Evolutionary conservation across 2,888 invertebrate genomes (phyloP), one percentile per base, ranked within the genome.

Genomic region (Orgyia antiqua): DNA sequence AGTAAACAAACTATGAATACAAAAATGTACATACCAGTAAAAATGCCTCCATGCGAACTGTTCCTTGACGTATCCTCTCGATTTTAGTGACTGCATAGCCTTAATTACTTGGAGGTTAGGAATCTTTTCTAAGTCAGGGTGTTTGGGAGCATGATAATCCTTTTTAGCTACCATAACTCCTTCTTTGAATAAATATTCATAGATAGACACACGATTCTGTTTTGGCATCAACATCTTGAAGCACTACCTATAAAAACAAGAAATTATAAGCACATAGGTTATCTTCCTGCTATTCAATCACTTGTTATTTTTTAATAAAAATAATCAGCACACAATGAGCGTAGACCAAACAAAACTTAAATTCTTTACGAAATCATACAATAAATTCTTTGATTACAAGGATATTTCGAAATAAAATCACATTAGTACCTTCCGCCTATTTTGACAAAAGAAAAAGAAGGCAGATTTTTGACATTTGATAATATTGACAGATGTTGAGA

Each of bases 1-100:
- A n/a, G n/a, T n/a, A n/a, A n/a, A n/a, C n/a, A n/a, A n/a, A n/a
- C n/a, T n/a, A n/a, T n/a, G n/a, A n/a, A n/a, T n/a, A n/a, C n/a
- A n/a, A n/a, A n/a, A n/a, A n/a, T 3, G 9, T 13, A 24, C 82
- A 74, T 76, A 92, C 98, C 99, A 99, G 80, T 99, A 99, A 68
- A 95, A 99, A 79, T 99, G 99, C 65, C 99, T 92, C 99, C 99
- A 99, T 3, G 99, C 98, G 82, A 99, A 99, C 86, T 99, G 99
- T 89, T 99, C 99, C 78, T 95, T 96, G n/a, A 99, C 99, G 67
- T 93, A 95, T 38, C 98, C 99, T 74, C 95, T 91, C 2, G 99
- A 99, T 84, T 98, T 98, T 53, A 99, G 87, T 5, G 97, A 97
- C 88, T 97, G 96, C 89, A 98, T 90, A 51, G 98, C 97, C 87